A percentile compares a stretch with the other conserved stretches of the same genome.
These are phyloP conservation scores for Typhlichthys eigenmanni DNA, from an alignment of 2,797 vertebrate species.

Conservation along the genomic window DNA sequence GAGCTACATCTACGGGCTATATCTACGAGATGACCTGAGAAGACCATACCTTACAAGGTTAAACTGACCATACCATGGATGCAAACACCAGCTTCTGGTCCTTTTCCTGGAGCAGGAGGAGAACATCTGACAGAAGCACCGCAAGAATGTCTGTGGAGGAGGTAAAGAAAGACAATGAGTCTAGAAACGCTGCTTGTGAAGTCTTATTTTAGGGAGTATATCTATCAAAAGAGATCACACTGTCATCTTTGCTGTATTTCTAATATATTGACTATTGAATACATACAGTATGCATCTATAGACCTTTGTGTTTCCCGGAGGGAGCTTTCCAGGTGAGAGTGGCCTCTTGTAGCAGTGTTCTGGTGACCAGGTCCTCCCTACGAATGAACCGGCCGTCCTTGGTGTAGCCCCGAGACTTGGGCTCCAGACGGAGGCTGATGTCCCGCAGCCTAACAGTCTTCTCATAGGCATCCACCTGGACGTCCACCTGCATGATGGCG, in stretches of 20 bases:
- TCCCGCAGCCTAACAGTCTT: slow-evolving; percentile 80
- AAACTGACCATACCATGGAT: slow-evolving; percentile 80
- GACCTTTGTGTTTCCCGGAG: slow-evolving; percentile 89
- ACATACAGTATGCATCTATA: too few relatives aligned
- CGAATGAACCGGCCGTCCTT: slow-evolving; percentile 81
- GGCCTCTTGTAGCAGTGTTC: slow-evolving; percentile 81
- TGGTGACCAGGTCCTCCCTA: slow-evolving; percentile 81
- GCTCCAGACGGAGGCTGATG: slow-evolving; percentile 82
- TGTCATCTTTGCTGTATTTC: too few relatives aligned
- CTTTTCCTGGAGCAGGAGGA: slow-evolving; percentile 96
- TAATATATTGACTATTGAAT: too few relatives aligned
- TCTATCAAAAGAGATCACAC: too few relatives aligned
- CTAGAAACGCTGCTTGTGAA: not conserved
- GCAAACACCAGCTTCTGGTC: slow-evolving; percentile 91
- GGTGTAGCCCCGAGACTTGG: slow-evolving; percentile 80
- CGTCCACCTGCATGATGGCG: slow-evolving; percentile 84
- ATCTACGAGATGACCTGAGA: not conserved
- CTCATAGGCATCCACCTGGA: slow-evolving; percentile 80
- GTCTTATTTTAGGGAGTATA: too few relatives aligned
- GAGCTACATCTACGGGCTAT: not conserved
- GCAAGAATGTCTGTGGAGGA: slow-evolving; percentile 82
- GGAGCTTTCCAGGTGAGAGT: slow-evolving; percentile 81
- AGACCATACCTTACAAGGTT: not conserved
- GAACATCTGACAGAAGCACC: slow-evolving; percentile 87
- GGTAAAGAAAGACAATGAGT: slow-evolving; percentile 10